Evolutionary conservation across 2,888 invertebrate genomes (phyloP).

Genomic region (Imbricaverruca yamaguchii): DNA sequence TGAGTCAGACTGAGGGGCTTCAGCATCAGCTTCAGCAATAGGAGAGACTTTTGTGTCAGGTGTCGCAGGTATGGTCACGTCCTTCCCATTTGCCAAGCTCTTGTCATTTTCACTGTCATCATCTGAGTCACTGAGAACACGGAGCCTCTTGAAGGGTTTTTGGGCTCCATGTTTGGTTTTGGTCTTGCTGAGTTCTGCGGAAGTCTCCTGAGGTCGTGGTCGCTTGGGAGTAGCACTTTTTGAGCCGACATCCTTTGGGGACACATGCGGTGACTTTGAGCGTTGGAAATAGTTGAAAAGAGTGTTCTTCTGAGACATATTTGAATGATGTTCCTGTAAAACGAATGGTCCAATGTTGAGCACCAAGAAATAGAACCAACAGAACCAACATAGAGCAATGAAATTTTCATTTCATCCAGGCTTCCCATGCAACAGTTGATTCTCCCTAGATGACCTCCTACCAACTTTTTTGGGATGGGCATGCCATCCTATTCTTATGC

Average conservation of each 20-base stretch:
- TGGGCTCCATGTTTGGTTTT: neutral
- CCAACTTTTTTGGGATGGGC: too few species aligned
- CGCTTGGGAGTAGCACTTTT: neutral
- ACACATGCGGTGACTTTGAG: neutral
- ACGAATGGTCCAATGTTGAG: too few species aligned
- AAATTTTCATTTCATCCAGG: too few species aligned
- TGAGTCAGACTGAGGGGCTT: neutral
- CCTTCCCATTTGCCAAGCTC: neutral
- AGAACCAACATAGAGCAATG: too few species aligned
- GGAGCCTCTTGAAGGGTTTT: neutral
- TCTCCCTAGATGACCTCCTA: too few species aligned
- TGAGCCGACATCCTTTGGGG: neutral
- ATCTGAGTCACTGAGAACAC: neutral
- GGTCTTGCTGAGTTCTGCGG: too few species aligned
- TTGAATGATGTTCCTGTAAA: too few species aligned
- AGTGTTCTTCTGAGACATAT: neutral
- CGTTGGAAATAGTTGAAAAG: neutral
- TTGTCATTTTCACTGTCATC: slow-evolving; percentile 11
- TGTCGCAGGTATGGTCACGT: too few species aligned
- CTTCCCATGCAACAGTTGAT: too few species aligned
- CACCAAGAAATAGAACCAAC: too few species aligned
- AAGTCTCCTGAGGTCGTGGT: neutral
- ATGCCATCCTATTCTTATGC: too few species aligned
- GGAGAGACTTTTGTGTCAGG: neutral
- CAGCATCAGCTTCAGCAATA: neutral